phyloP scores from a whole-genome alignment of 1,140 invertebrate genomes.

The Kradibia gibbosae region DNA sequence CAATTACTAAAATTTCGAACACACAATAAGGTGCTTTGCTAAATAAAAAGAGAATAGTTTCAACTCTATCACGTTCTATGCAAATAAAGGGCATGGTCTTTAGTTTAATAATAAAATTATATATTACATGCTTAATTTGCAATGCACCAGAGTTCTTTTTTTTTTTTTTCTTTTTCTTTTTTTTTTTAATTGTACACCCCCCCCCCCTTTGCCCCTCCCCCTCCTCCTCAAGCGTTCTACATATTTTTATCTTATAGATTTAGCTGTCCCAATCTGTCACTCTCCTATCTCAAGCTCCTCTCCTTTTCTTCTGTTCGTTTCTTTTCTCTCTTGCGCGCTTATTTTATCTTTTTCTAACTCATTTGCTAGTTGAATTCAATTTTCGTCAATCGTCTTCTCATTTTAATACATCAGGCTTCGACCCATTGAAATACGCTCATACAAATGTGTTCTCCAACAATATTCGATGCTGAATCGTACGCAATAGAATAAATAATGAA shows the following conservation, averaged over 20 bases:
- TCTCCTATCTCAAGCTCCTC: neutral
- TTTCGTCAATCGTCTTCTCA: neutral
- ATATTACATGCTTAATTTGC: conserved; percentile 10
- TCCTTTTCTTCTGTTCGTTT: neutral
- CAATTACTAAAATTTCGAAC: conserved; percentile 19
- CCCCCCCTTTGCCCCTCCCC: neutral
- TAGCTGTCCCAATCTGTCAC: too few species aligned
- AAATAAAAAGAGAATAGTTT: conserved; percentile 24
- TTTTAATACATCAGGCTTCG: conserved; percentile 4
- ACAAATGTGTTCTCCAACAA: neutral
- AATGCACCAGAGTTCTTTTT: neutral
- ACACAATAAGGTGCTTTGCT: neutral
- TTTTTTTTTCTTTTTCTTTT: too few species aligned
- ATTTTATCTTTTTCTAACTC: neutral
- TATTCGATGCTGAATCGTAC: too few species aligned
- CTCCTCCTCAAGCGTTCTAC: too few species aligned
- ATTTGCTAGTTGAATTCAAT: neutral
- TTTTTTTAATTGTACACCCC: too few species aligned
- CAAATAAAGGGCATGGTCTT: conserved; percentile 32
- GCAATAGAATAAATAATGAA: conserved; percentile 45
- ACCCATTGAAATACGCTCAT: neutral
- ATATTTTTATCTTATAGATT: too few species aligned
- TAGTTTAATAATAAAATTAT: conserved; percentile 41
- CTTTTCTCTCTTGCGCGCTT: neutral
- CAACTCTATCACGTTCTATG: neutral